Base-by-base conservation (phyloP, 1,140 invertebrate genomes). In the Hyles vespertilio region DNA sequence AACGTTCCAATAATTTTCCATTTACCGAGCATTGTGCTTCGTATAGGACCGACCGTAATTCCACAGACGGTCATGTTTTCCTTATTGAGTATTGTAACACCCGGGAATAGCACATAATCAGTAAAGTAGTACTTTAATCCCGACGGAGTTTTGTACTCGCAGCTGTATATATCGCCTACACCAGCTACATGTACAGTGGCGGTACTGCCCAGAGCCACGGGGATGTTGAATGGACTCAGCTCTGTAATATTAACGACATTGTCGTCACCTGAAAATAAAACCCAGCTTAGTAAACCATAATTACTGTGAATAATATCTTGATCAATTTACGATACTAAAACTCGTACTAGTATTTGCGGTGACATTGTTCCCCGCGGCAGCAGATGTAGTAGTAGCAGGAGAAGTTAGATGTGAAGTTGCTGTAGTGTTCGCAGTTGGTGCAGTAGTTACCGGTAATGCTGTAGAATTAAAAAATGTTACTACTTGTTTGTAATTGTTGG, bases 1-100 rank as follows among this genome's bases (percentile, higher is more conserved):
- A 72, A 72, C 54, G 65, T 72, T 36, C 59, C 64, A 50, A 61
- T 61, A 7, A 72, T 33, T 22, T 45, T 8, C 70, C 70, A 72
- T 32, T 56, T 12, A 0, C 70, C 70, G 3, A 70, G 9, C 53
- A 67, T 50, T 9, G 58, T 32, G 34, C 61, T 46, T 7, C 56
- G 59, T 8, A 70, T 63, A 33, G 67, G 60, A 22, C 56, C 56
- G 7, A 72, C 48, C 8, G 40, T 12, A 9, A 67, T 22, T 5
- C 40, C 11, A 33, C 70, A 72, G 8, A 40, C 12, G 9, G 47
- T 9, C 3, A 9, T 34, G 2, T 22, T 22, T 1, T 6, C 12
- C 5, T 34, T 11, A 51, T 46, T 34, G 0, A 53, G 46, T 12
- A 70, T 60, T 3, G 10, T 6, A 8, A 59, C 51, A 11, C 57